These are phyloP conservation scores for Pristionchus fissidentatus DNA, from an alignment of 2,888 invertebrate genomes.

Conservation along the genomic window DNA sequence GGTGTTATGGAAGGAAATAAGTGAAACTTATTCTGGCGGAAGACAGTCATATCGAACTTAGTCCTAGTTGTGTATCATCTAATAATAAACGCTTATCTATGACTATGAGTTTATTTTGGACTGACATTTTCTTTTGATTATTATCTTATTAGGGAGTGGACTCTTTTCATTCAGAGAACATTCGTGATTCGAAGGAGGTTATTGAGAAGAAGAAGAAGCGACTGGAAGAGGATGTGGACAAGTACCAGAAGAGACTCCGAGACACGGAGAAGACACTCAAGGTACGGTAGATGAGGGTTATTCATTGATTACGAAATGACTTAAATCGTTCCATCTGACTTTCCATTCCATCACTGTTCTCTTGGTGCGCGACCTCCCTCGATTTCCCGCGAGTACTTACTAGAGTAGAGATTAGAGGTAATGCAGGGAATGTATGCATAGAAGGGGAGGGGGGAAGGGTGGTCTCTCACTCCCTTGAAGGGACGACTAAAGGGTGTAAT, in stretches of 20 bases:
- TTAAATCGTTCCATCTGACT: too few relatives aligned
- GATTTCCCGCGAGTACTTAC: not conserved
- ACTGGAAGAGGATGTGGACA: constrained; percentile 70
- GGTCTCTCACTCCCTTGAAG: too few relatives aligned
- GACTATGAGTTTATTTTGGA: too few relatives aligned
- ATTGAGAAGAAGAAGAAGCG: constrained; percentile 71
- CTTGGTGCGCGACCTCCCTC: too few relatives aligned
- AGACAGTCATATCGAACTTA: too few relatives aligned
- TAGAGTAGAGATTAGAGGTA: not conserved
- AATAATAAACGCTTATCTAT: too few relatives aligned
- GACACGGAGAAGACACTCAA: constrained; percentile 65
- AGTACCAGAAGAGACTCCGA: constrained; percentile 70
- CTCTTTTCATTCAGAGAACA: constrained; percentile 58
- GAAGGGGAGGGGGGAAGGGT: not conserved
- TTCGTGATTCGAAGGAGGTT: constrained; percentile 58
- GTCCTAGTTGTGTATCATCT: too few relatives aligned
- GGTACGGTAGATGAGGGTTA: not conserved
- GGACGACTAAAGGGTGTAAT: constrained; percentile 39
- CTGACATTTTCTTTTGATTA: too few relatives aligned
- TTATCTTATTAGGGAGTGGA: too few relatives aligned
- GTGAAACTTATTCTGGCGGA: too few relatives aligned
- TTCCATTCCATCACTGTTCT: too few relatives aligned
- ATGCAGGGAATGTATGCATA: constrained; percentile 3
- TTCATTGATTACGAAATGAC: not conserved
- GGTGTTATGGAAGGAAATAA: too few relatives aligned